phyloP scores from a whole-genome alignment of 2,888 invertebrate genomes.

The Drosophila acutilabella region DNA sequence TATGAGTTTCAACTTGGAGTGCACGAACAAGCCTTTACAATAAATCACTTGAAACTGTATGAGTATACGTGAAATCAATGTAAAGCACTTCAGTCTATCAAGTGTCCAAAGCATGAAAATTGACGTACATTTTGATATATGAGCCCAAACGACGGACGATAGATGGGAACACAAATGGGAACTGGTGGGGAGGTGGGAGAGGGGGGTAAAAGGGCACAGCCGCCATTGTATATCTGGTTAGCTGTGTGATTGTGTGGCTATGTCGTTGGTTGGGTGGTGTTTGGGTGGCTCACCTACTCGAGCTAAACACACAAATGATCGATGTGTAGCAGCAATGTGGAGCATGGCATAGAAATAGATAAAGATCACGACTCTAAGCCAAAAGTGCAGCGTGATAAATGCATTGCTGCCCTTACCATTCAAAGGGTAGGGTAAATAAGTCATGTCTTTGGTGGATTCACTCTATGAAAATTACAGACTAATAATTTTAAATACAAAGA shows the following conservation, averaged over 20 bases:
- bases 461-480: too few relatives aligned
- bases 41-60: conserved; percentile 81
- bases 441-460: background rate
- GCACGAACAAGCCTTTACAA: conserved; percentile 81
- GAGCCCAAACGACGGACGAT: conserved; percentile 39
- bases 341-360: conserved; percentile 55
- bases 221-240: conserved; percentile 8
- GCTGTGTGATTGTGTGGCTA: conserved; percentile 1
- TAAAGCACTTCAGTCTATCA: conserved; percentile 81
- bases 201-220: conserved; percentile 12
- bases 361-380: conserved; percentile 45
- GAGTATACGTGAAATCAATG: conserved; percentile 81
- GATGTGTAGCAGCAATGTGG: conserved; percentile 63
- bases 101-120: conserved; percentile 79
- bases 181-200: background rate
- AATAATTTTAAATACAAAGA: too few relatives aligned
- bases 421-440: background rate
- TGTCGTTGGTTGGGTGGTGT: background rate
- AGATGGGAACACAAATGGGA: background rate
- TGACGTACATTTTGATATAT: conserved; percentile 81
- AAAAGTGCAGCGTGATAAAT: conserved; percentile 42
- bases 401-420: background rate
- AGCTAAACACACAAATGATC: conserved; percentile 56
- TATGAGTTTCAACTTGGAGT: conserved; percentile 76
- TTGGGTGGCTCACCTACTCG: conserved; percentile 28